Evolutionary conservation across 2,113 vertebrate genomes (phyloP).

Genomic region (Strix aluco): DNA sequence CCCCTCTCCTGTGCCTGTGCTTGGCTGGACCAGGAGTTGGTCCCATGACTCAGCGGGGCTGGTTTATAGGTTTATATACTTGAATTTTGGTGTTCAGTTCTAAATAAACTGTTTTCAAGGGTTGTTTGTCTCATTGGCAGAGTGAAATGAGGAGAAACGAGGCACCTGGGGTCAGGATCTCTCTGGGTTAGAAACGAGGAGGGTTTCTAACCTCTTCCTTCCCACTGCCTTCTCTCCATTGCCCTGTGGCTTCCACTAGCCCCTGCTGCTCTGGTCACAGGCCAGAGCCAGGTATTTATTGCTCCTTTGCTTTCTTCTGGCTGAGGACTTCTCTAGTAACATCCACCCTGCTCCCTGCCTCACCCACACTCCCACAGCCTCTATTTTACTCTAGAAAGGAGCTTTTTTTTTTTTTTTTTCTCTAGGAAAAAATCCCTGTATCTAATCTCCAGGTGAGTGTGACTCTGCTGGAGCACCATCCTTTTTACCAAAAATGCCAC

Average conservation of each 20-base stretch:
- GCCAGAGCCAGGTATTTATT: background rate
- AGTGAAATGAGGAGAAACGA: background rate
- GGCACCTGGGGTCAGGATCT: background rate
- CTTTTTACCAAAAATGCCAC: background rate
- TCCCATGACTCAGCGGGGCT: background rate
- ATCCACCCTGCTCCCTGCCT: fast-evolving
- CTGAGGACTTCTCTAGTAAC: background rate
- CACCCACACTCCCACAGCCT: background rate
- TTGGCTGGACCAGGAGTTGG: background rate
- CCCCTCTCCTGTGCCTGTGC: background rate
- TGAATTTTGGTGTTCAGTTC: background rate
- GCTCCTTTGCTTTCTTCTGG: background rate
- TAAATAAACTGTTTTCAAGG: background rate
- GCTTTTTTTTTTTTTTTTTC: background rate
- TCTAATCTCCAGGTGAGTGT: background rate
- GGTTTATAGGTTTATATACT: background rate
- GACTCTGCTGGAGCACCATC: background rate
- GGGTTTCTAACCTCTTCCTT: background rate
- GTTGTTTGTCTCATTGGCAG: background rate
- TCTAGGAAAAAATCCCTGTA: background rate
- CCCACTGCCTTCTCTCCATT: background rate
- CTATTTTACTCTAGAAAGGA: background rate
- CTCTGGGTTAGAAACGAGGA: background rate
- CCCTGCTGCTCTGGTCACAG: background rate
- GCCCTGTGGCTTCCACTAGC: background rate